Evolutionary conservation across 2,888 invertebrate genomes (phyloP).

Genomic region (Tachystola acroxantha): DNA sequence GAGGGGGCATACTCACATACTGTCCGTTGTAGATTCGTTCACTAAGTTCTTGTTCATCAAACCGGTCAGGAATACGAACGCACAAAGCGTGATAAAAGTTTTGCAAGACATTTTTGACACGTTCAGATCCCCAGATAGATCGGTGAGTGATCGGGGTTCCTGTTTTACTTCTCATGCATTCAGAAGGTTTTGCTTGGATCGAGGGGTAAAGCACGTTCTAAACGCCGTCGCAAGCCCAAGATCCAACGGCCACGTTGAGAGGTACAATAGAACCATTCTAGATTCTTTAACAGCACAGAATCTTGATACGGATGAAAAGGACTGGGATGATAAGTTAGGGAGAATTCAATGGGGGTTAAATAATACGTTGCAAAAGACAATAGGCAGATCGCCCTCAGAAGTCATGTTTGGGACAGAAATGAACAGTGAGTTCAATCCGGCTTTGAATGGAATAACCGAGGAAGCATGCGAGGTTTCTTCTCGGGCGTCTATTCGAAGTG

Average conservation of each 20-base stretch:
- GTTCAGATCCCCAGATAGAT: neutral
- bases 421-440: neutral
- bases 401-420: neutral
- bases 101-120: neutral
- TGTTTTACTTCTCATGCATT: neutral
- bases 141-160: neutral
- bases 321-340: conserved; percentile 1
- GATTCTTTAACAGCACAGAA: conserved; percentile 1
- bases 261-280: conserved; percentile 8
- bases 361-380: neutral
- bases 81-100: conserved; percentile 10
- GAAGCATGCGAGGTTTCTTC: neutral
- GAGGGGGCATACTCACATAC: conserved; percentile 12
- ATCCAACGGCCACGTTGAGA: conserved; percentile 10
- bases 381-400: neutral
- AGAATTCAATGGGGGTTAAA: conserved; percentile 3
- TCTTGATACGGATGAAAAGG: neutral
- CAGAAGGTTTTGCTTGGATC: neutral
- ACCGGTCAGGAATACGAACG: conserved; percentile 17
- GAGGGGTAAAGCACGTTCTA: conserved; percentile 11
- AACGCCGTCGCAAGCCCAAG: conserved; percentile 15
- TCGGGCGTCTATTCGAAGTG: neutral
- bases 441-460: neutral
- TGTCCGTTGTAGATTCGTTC: conserved; percentile 16
- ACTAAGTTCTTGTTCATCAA: conserved; percentile 8